These are phyloP conservation scores for Microcebus lehilahytsara DNA, from an alignment of 2,113 vertebrate species.

Conservation along the genomic window DNA sequence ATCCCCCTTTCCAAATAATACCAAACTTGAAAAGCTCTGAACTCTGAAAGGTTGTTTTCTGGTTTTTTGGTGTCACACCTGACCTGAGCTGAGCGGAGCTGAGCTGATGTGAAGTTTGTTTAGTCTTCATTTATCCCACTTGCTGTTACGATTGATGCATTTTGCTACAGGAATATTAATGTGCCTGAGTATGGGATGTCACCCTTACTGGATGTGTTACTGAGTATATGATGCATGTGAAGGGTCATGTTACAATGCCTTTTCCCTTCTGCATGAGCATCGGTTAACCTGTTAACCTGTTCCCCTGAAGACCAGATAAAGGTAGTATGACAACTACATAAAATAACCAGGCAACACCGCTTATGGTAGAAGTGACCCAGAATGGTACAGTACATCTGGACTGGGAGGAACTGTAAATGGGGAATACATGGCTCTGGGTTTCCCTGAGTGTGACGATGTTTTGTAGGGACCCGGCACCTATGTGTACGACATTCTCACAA, in stretches of 20 bases:
- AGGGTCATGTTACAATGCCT: neutral
- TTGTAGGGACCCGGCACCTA: neutral
- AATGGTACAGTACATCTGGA: neutral
- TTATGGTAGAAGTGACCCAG: neutral
- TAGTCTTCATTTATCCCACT: neutral
- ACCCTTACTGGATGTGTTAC: neutral
- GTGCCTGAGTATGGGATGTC: neutral
- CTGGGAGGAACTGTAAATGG: neutral
- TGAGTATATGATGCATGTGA: neutral
- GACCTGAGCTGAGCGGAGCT: too few relatives aligned
- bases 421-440: neutral
- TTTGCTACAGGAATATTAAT: neutral
- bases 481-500: neutral
- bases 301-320: neutral
- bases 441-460: neutral
- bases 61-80: too few relatives aligned
- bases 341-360: neutral
- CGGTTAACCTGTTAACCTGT: neutral
- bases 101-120: neutral
- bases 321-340: neutral
- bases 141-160: neutral
- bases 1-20: too few relatives aligned
- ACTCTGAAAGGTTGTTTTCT: too few relatives aligned
- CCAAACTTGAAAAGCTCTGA: too few relatives aligned
- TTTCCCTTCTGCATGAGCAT: neutral